These are phyloP conservation scores for Rhaphigaster nebulosa DNA, from an alignment of 2,888 invertebrate genomes.

Conservation along the genomic window DNA sequence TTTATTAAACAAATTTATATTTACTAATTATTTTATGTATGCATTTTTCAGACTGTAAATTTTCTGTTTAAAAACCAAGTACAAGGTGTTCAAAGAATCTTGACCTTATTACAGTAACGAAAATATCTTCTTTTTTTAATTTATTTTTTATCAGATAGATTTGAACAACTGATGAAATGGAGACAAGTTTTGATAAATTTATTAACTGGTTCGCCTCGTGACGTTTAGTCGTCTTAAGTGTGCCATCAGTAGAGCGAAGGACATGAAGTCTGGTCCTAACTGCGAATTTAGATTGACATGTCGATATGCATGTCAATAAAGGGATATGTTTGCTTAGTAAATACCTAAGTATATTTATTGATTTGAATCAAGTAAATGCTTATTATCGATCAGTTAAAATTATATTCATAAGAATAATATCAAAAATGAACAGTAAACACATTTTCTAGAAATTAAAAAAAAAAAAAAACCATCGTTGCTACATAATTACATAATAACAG, in stretches of 20 bases:
- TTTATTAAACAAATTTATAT: too few relatives aligned
- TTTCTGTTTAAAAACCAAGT: background rate
- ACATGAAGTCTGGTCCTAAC: background rate
- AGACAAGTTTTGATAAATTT: background rate
- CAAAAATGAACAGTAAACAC: too few relatives aligned
- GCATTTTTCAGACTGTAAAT: background rate
- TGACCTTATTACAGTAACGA: background rate
- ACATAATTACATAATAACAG: too few relatives aligned
- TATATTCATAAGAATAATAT: too few relatives aligned
- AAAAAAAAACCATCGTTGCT: too few relatives aligned
- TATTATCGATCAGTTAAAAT: background rate
- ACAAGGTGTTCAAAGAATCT: background rate
- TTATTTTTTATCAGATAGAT: too few relatives aligned
- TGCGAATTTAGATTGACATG: slow-evolving; percentile 3
- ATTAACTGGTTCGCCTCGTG: background rate
- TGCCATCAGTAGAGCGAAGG: background rate
- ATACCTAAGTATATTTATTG: background rate
- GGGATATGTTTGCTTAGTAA: background rate
- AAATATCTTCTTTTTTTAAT: background rate
- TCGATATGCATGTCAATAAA: background rate
- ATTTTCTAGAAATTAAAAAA: too few relatives aligned
- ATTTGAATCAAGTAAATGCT: background rate
- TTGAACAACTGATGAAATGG: background rate
- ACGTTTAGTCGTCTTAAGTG: slow-evolving; percentile 14
- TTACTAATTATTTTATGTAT: background rate